Conservation (phyloP, 2,797 vertebrate genomes). For the Coregonus ussuriensis region DNA sequence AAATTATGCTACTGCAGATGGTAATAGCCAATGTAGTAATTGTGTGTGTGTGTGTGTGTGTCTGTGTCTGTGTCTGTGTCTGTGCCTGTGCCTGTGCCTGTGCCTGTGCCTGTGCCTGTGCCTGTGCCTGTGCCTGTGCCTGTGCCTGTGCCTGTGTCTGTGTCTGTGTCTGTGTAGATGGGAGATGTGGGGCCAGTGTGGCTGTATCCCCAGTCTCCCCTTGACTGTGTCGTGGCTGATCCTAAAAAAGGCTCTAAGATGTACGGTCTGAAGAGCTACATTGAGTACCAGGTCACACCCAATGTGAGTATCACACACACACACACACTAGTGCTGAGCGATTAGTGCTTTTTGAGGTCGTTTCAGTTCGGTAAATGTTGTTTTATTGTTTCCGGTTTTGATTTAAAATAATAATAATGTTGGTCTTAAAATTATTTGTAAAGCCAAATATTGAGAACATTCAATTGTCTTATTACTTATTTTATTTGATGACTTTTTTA, state of each 20-base stretch:
- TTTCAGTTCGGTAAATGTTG: too few relatives aligned
- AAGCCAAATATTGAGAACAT: too few relatives aligned
- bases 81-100: not conserved
- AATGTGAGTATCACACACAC: constrained; percentile 75
- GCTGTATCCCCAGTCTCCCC: constrained; percentile 83
- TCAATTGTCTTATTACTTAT: too few relatives aligned
- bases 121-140: not conserved
- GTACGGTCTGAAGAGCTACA: constrained; percentile 93
- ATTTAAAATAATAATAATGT: too few relatives aligned
- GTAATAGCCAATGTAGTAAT: not conserved
- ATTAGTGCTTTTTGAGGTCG: too few relatives aligned
- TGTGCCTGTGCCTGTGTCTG: not conserved
- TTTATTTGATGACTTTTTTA: too few relatives aligned
- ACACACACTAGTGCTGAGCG: not conserved
- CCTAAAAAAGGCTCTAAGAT: constrained; percentile 91
- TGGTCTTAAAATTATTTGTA: too few relatives aligned
- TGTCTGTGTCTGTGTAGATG: constrained; percentile 56
- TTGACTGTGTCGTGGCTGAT: constrained; percentile 88
- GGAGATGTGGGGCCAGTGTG: constrained; percentile 91
- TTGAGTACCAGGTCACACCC: constrained; percentile 88
- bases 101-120: not conserved
- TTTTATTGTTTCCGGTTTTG: too few relatives aligned
- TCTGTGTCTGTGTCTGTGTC: not conserved
- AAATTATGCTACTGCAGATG: not conserved
- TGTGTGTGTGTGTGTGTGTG: too few relatives aligned